Evolutionary conservation across 2,888 invertebrate species (phyloP).

Genomic region (Lydus trimaculatus): DNA sequence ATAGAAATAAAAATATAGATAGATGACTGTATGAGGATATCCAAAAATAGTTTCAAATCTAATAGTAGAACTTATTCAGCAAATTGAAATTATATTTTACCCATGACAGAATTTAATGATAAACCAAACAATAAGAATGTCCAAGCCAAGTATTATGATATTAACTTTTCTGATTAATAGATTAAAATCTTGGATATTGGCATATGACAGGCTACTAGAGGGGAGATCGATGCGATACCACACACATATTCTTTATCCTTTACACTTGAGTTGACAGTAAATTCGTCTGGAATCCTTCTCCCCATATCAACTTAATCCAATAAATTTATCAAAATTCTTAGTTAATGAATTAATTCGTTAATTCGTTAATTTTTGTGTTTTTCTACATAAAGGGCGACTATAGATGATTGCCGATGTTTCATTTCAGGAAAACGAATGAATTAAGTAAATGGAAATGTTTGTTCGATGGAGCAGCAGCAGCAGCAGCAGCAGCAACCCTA

Average conservation of each 20-base stretch:
- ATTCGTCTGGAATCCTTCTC: not conserved
- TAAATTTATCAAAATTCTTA: no score
- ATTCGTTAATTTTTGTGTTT: not conserved
- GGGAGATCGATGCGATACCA: slow-evolving; percentile 42
- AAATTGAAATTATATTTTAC: slow-evolving; percentile 45
- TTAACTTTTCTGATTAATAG: slow-evolving; percentile 58
- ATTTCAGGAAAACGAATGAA: slow-evolving; percentile 1
- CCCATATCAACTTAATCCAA: not conserved
- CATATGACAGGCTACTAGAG: slow-evolving; percentile 49
- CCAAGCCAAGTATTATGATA: slow-evolving; percentile 54
- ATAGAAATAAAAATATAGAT: not conserved
- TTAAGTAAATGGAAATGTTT: slow-evolving; percentile 18
- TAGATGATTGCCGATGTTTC: slow-evolving; percentile 10
- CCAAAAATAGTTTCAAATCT: not conserved
- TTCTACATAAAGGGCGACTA: not conserved
- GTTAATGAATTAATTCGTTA: no score
- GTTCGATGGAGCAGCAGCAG: not conserved
- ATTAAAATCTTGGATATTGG: slow-evolving; percentile 56
- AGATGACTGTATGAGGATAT: not conserved
- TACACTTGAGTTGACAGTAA: slow-evolving; percentile 33
- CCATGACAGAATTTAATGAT: slow-evolving; percentile 35
- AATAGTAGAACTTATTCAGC: slow-evolving; percentile 26
- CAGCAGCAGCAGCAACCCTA: no score
- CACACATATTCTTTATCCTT: slow-evolving; percentile 32
- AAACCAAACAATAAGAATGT: slow-evolving; percentile 42